Evolutionary conservation across 2,888 invertebrate species (phyloP).

Genomic region (Heliconius ethilla): DNA sequence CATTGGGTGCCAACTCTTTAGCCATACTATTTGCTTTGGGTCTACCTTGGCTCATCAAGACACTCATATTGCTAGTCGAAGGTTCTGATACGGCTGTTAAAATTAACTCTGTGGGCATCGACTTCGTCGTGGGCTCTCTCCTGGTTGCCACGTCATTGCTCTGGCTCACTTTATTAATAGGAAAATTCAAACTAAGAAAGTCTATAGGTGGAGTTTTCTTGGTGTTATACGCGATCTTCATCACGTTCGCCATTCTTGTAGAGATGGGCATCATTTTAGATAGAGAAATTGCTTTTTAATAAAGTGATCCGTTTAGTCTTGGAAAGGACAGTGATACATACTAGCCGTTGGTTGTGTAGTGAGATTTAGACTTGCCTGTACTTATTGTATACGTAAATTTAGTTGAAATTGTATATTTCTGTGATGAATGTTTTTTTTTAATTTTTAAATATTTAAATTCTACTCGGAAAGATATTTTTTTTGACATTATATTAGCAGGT

Average conservation of each 20-base stretch:
- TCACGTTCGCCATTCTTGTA: slow-evolving; percentile 88
- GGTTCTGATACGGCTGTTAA: slow-evolving; percentile 78
- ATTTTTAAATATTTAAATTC: not conserved
- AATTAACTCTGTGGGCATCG: slow-evolving; percentile 90
- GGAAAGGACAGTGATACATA: not conserved
- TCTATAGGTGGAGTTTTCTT: slow-evolving; percentile 85
- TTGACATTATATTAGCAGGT: slow-evolving; percentile 4
- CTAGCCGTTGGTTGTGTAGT: not conserved
- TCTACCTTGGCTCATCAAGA: slow-evolving; percentile 92
- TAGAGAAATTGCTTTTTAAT: slow-evolving; percentile 13
- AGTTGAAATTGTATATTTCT: slow-evolving; percentile 21
- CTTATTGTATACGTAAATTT: not conserved
- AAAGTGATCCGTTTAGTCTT: not conserved
- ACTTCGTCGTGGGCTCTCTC: slow-evolving; percentile 90
- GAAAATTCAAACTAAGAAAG: slow-evolving; percentile 86
- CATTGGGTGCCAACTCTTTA: slow-evolving; percentile 92
- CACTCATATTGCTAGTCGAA: slow-evolving; percentile 77
- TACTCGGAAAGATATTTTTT: slow-evolving; percentile 11
- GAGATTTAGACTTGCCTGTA: not conserved
- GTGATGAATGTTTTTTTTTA: slow-evolving; percentile 29
- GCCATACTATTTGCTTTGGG: slow-evolving; percentile 92
- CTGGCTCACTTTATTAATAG: slow-evolving; percentile 85
- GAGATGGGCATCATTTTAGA: slow-evolving; percentile 87
- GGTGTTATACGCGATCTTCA: slow-evolving; percentile 85
- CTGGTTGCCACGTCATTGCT: slow-evolving; percentile 87